These are phyloP conservation scores for Drosophila setosimentum DNA, from an alignment of 2,888 invertebrate genomes.

Conservation along the genomic window DNA sequence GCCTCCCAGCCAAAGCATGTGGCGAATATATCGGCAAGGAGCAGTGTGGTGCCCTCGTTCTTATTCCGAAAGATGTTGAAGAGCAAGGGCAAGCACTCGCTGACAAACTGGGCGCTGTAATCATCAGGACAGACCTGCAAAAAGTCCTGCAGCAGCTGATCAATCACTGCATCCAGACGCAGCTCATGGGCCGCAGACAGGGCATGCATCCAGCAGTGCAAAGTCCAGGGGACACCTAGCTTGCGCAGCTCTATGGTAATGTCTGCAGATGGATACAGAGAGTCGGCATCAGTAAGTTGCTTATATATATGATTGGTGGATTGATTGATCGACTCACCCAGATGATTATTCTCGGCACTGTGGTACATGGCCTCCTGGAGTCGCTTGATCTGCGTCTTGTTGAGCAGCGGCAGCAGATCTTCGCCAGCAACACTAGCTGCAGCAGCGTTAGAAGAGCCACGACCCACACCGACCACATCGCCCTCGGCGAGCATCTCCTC, in stretches of 20 bases:
- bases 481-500: slow-evolving; percentile 97
- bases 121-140: slow-evolving; percentile 96
- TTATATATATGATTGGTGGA: too few species aligned
- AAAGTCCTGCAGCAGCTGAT: slow-evolving; percentile 95
- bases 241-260: slow-evolving; percentile 95
- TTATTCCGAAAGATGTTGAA: slow-evolving; percentile 96
- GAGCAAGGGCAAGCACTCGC: slow-evolving; percentile 94
- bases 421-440: slow-evolving; percentile 68
- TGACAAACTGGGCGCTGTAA: slow-evolving; percentile 94
- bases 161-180: slow-evolving; percentile 93
- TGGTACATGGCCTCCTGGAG: slow-evolving; percentile 98
- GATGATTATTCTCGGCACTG: slow-evolving; percentile 95
- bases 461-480: slow-evolving; percentile 82
- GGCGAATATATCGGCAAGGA: slow-evolving; percentile 95
- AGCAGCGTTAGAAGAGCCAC: slow-evolving; percentile 65
- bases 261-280: slow-evolving; percentile 86
- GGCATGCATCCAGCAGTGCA: slow-evolving; percentile 97
- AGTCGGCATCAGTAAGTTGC: not conserved
- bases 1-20: slow-evolving; percentile 95
- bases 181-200: slow-evolving; percentile 94
- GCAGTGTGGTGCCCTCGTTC: slow-evolving; percentile 95
- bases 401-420: slow-evolving; percentile 86
- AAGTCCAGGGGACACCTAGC: slow-evolving; percentile 95
- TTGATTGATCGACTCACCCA: slow-evolving; percentile 86
- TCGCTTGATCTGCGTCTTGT: slow-evolving; percentile 93